Conservation (phyloP, 2,888 invertebrate species). For the Caenorhabditis zanzibari region DNA sequence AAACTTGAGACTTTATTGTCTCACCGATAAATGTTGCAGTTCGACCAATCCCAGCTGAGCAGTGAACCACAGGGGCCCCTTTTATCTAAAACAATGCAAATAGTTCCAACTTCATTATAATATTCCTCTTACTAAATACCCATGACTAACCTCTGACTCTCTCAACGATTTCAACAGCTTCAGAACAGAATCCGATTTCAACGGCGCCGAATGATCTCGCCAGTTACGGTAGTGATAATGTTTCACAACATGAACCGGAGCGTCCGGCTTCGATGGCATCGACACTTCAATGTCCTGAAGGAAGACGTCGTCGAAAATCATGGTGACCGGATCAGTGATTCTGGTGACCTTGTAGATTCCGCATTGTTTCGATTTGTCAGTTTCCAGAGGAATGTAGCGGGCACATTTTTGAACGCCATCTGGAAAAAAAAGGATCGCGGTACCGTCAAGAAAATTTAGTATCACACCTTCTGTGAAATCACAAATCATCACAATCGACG, state of each 20-base stretch:
- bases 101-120: no score
- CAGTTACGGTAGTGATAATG: constrained; percentile 67
- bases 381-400: constrained; percentile 40
- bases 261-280: constrained; percentile 8
- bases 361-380: background rate
- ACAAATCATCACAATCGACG: constrained; percentile 93
- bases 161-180: constrained; percentile 47
- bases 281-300: constrained; percentile 42
- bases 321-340: background rate
- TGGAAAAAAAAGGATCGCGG: background rate
- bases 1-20: background rate
- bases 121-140: no score
- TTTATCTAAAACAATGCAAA: background rate
- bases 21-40: constrained; percentile 64
- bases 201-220: constrained; percentile 73
- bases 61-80: constrained; percentile 72
- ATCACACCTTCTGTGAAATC: constrained; percentile 54
- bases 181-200: constrained; percentile 35
- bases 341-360: constrained; percentile 35
- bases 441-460: no score
- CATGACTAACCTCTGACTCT: background rate
- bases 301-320: constrained; percentile 30
- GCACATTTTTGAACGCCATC: constrained; percentile 43
- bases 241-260: constrained; percentile 13
- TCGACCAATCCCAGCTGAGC: constrained; percentile 75